A percentile compares a stretch with the other conserved stretches of the same genome.
phyloP scores from a whole-genome alignment of 2,113 vertebrate species.

The Globicephala melas region DNA sequence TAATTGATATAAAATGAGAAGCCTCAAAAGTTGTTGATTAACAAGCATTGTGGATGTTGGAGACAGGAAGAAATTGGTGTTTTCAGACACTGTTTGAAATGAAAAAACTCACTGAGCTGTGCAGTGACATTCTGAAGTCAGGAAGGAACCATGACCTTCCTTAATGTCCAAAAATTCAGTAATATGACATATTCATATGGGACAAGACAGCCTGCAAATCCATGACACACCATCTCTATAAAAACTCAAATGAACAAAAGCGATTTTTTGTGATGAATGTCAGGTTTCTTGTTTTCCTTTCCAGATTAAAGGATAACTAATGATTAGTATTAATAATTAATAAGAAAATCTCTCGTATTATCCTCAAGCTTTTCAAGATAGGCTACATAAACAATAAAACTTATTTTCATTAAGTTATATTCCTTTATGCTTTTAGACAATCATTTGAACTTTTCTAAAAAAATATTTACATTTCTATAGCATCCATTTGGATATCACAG shows the following conservation, averaged over 20 bases:
- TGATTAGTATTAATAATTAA: slow-evolving; percentile 43
- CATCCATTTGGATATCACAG: background rate
- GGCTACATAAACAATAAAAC: background rate
- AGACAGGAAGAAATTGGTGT: background rate
- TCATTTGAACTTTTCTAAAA: slow-evolving; percentile 7
- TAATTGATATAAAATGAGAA: slow-evolving; percentile 82
- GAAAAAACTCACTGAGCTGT: background rate
- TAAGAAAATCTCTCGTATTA: slow-evolving; percentile 11
- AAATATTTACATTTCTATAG: background rate
- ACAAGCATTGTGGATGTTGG: slow-evolving; percentile 46
- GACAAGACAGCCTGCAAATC: background rate
- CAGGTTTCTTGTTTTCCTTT: slow-evolving; percentile 43
- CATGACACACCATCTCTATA: background rate
- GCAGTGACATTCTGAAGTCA: background rate
- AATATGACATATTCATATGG: accelerated
- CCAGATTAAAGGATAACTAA: slow-evolving; percentile 31
- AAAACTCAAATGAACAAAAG: background rate
- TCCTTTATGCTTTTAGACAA: background rate
- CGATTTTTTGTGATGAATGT: background rate
- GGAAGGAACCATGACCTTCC: background rate
- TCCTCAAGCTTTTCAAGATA: background rate
- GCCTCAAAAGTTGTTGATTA: slow-evolving; percentile 79
- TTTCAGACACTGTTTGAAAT: slow-evolving; percentile 41
- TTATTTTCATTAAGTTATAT: background rate
- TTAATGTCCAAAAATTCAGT: background rate